Conservation (phyloP, 2,888 invertebrate species). For the Baronia brevicornis region DNA sequence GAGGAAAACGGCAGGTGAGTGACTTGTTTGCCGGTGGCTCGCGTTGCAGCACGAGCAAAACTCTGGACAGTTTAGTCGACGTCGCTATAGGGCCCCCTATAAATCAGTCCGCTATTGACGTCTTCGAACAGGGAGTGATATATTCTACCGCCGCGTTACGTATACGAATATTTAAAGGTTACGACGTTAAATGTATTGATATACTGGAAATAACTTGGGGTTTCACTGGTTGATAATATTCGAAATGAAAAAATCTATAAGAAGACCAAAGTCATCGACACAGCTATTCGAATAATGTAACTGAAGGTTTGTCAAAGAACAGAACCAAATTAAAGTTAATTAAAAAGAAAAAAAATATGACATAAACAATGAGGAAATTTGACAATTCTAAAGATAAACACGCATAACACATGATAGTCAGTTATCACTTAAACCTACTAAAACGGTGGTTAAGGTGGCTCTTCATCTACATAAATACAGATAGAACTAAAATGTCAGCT, state of each 20-base stretch:
- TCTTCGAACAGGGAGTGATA: slow-evolving; percentile 73
- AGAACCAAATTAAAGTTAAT: slow-evolving; percentile 6
- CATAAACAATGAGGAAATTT: slow-evolving; percentile 14
- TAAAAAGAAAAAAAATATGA: slow-evolving; percentile 17
- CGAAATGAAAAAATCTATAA: no score
- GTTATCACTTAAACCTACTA: no score
- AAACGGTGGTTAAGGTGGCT: no score
- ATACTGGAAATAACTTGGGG: slow-evolving; percentile 1
- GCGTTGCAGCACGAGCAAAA: slow-evolving; percentile 61
- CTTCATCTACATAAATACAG: no score
- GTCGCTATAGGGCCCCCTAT: slow-evolving; percentile 59
- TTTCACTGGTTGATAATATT: no score
- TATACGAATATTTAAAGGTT: slow-evolving; percentile 53
- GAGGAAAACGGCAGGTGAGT: slow-evolving; percentile 67
- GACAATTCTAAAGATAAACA: slow-evolving; percentile 13
- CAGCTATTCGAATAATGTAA: slow-evolving; percentile 9
- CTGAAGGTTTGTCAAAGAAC: slow-evolving; percentile 11
- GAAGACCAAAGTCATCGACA: no score
- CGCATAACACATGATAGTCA: no score
- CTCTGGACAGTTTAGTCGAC: slow-evolving; percentile 65
- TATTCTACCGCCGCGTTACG: slow-evolving; percentile 67
- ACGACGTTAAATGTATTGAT: no score
- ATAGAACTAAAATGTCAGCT: no score
- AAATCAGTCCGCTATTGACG: slow-evolving; percentile 72
- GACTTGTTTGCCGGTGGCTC: slow-evolving; percentile 69